phyloP scores from a whole-genome alignment of 2,113 vertebrate genomes.

The Apaloderma vittatum region DNA sequence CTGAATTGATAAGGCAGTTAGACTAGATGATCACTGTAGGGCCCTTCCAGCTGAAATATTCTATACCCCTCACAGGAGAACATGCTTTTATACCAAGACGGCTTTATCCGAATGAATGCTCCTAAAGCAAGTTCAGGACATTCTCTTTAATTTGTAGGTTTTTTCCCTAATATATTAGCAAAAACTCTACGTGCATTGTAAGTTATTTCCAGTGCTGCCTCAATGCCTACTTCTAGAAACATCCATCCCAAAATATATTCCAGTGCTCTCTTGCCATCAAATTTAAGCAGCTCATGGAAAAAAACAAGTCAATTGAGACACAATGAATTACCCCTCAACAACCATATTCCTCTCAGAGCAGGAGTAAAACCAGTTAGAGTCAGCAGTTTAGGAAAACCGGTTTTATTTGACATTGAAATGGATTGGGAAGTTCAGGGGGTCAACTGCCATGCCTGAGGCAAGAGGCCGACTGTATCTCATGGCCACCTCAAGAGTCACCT shows the following conservation, averaged over 20 bases:
- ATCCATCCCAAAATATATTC: fast-evolving
- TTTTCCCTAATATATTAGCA: not conserved
- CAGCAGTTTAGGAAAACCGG: fast-evolving
- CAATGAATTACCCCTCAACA: not conserved
- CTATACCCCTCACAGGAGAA: not conserved
- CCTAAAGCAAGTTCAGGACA: not conserved
- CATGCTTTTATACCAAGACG: not conserved
- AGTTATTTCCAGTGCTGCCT: not conserved
- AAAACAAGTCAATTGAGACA: not conserved
- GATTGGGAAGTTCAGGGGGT: not conserved
- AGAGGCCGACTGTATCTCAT: not conserved
- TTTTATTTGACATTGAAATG: not conserved
- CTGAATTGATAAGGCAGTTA: not conserved
- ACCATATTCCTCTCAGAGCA: not conserved
- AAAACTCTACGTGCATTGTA: not conserved
- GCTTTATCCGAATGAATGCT: not conserved
- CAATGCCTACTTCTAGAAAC: not conserved
- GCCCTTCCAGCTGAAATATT: not conserved
- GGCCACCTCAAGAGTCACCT: fast-evolving
- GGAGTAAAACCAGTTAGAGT: not conserved
- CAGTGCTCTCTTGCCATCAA: not conserved
- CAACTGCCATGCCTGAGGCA: not conserved
- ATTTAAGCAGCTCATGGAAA: not conserved
- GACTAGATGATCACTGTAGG: not conserved
- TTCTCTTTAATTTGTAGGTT: not conserved